Conservation (phyloP, 2,888 invertebrate genomes). For the Xestia ashworthii region DNA sequence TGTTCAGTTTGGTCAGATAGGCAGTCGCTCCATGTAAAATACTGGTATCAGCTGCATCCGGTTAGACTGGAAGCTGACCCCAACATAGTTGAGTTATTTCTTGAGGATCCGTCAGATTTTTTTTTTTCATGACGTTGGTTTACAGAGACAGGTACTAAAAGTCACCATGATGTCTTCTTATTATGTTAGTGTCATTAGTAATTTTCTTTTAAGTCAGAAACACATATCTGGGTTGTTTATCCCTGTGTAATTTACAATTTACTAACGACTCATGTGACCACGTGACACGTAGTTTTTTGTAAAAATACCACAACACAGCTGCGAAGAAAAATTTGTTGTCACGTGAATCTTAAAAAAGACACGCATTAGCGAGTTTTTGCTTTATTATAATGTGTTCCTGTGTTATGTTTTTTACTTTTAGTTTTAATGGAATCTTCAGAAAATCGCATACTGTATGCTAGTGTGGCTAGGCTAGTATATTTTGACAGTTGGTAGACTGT, state of each 20-base stretch:
- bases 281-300: constrained; percentile 27
- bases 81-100: no score
- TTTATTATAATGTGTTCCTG: constrained; percentile 23
- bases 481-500: constrained; percentile 4
- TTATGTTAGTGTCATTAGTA: no score
- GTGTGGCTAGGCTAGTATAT: not conserved
- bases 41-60: no score
- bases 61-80: no score
- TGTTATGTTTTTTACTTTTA: constrained; percentile 5
- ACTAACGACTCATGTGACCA: constrained; percentile 22
- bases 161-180: no score
- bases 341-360: constrained; percentile 42
- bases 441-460: not conserved
- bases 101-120: no score
- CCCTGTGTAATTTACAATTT: constrained; percentile 6
- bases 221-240: no score
- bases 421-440: constrained; percentile 17
- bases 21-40: no score
- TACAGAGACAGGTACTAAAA: no score
- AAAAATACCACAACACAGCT: constrained; percentile 32
- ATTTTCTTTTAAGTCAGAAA: no score
- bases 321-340: constrained; percentile 15
- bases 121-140: no score
- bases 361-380: constrained; percentile 31
- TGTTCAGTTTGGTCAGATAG: no score